Evolutionary conservation across 2,113 vertebrate species (phyloP), one percentile per base, ranked within the genome.

Genomic region (Nematolebias whitei): DNA sequence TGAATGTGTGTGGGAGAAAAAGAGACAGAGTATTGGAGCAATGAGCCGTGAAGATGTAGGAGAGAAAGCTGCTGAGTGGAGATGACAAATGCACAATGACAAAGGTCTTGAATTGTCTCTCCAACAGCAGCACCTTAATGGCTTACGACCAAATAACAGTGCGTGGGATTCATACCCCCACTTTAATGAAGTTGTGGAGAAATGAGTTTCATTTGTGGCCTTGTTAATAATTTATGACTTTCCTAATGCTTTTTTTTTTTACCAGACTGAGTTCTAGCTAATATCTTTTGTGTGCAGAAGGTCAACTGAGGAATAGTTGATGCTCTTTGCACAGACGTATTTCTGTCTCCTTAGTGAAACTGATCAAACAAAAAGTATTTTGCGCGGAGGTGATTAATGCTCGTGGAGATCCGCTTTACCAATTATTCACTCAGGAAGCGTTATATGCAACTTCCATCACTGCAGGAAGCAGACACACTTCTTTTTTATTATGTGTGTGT

Each of bases 361-460:
- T 68, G 43, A 67, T 71, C 51, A 71, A 50, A 73, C 47, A 50
- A 23, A 63, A 44, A 6, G 16, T 26, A 60, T 64, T 57, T 60
- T 45, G 77, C 63, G 71, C 83, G 49, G 76, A 68, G 63, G 52
- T 47, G 67, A 80, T 89, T 87, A 79, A 78, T 85, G 75, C 61
- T 50, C 49, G 73, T 65, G 63, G 56, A 77, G 60, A 70, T 78
- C 55, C 2, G 24, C 65, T 51, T 45, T 45, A 52, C 47, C 56
- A 62, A 77, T 88, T 84, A 87, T 75, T 86, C 82, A 82, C 57
- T 39, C 60, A 62, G 76, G 72, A 87, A 83, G 83, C 76, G 79
- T 77, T 87, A 82, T 84, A 74, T 76, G 58, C 39, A 1, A 41
- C 55, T 85, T 63, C 79, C 82, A 64, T 81, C 78, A 65, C 43